Evolutionary conservation across 2,797 vertebrate species (phyloP).

Genomic region (Epinephelus malabaricus): DNA sequence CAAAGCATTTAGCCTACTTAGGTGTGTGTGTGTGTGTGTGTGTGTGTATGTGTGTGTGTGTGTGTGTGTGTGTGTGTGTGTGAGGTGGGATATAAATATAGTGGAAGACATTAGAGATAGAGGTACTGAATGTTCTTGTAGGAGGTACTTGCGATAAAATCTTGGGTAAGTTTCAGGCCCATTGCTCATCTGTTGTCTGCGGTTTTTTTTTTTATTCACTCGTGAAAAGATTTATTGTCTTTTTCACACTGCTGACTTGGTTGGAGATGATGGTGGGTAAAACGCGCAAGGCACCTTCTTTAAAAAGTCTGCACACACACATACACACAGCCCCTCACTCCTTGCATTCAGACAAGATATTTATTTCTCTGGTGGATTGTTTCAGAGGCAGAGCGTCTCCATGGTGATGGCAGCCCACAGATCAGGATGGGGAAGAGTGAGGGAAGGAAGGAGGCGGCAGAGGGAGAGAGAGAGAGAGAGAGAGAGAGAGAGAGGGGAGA

Average conservation of each 20-base stretch:
- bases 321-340: conserved; percentile 37
- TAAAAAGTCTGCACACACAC: conserved; percentile 35
- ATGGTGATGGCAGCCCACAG: conserved; percentile 94
- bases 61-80: not conserved
- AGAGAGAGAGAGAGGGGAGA: conserved; percentile 5
- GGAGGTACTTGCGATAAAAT: conserved; percentile 72
- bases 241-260: conserved; percentile 56
- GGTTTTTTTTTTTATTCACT: conserved; percentile 29
- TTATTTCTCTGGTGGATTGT: conserved; percentile 83
- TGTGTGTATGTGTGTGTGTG: conserved; percentile 29
- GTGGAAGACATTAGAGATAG: conserved; percentile 48
- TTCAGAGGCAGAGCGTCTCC: conserved; percentile 91
- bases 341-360: conserved; percentile 76
- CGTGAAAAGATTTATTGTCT: conserved; percentile 67
- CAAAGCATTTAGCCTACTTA: conserved; percentile 59
- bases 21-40: not conserved
- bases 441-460: conserved; percentile 63
- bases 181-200: conserved; percentile 65
- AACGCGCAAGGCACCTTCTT: conserved; percentile 38
- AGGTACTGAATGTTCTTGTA: conserved; percentile 66
- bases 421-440: conserved; percentile 67
- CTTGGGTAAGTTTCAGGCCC: conserved; percentile 63
- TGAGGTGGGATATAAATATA: conserved; percentile 68
- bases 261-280: conserved; percentile 50
- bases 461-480: conserved; percentile 30